Evolutionary conservation across 2,113 vertebrate species (phyloP).

Genomic region (Phainopepla nitens): DNA sequence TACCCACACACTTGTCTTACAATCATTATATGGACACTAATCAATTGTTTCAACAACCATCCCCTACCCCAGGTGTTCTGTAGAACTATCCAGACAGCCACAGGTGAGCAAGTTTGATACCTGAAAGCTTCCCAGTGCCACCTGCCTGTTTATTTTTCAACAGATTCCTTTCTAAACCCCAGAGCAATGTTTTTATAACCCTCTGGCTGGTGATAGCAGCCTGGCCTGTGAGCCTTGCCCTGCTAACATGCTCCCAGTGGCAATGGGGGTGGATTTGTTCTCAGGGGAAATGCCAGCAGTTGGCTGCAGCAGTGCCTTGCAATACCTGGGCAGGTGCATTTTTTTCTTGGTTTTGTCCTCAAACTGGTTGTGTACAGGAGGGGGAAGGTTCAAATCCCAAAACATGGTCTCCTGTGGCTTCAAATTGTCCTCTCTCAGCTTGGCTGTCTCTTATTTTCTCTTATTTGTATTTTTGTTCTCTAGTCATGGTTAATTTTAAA

Average conservation of each 20-base stretch:
- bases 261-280: neutral
- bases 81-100: neutral
- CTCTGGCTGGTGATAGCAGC: neutral
- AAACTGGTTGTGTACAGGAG: neutral
- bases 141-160: neutral
- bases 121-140: neutral
- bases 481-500: neutral
- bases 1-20: accelerated
- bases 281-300: neutral
- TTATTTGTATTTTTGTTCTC: neutral
- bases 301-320: neutral
- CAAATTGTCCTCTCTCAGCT: neutral
- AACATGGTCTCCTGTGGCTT: neutral
- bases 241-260: neutral
- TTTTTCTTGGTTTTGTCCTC: neutral
- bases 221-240: neutral
- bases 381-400: neutral
- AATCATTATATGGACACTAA: neutral
- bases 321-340: neutral
- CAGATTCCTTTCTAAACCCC: neutral
- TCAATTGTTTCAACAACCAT: neutral
- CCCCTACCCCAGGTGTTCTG: neutral
- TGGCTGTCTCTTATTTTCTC: neutral
- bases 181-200: neutral
- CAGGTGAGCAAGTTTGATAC: neutral